These are phyloP conservation scores for Rhyacophila evoluta DNA, from an alignment of 2,888 invertebrate genomes.

Conservation along the genomic window DNA sequence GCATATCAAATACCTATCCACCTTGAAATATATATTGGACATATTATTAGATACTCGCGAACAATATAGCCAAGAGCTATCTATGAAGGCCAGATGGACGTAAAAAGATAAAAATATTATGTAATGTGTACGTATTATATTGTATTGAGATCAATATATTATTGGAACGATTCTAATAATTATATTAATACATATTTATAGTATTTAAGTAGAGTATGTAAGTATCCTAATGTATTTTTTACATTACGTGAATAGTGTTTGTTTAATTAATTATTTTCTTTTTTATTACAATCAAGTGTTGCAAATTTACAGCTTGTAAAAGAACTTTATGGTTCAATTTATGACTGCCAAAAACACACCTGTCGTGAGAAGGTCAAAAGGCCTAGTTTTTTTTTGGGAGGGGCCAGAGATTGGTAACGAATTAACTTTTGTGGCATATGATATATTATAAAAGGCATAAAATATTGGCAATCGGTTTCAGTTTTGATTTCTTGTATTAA, in stretches of 20 bases:
- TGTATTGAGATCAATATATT: background rate
- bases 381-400: background rate
- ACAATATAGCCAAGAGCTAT: background rate
- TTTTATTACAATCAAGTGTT: background rate
- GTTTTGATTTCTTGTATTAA: background rate
- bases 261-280: background rate
- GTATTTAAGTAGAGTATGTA: background rate
- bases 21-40: too few relatives aligned
- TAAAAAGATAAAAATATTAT: background rate
- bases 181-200: background rate
- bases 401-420: background rate
- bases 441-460: background rate
- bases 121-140: background rate
- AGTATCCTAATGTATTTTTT: background rate
- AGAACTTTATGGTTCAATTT: background rate
- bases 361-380: background rate
- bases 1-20: too few relatives aligned
- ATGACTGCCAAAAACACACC: background rate
- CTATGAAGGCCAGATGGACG: background rate
- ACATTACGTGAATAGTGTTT: background rate
- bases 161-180: background rate
- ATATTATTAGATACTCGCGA: too few relatives aligned
- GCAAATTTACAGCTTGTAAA: background rate
- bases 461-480: constrained; percentile 5
- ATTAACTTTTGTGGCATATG: background rate